These are phyloP conservation scores for Phoxinus phoxinus DNA, from an alignment of 2,113 vertebrate species.

Conservation along the genomic window DNA sequence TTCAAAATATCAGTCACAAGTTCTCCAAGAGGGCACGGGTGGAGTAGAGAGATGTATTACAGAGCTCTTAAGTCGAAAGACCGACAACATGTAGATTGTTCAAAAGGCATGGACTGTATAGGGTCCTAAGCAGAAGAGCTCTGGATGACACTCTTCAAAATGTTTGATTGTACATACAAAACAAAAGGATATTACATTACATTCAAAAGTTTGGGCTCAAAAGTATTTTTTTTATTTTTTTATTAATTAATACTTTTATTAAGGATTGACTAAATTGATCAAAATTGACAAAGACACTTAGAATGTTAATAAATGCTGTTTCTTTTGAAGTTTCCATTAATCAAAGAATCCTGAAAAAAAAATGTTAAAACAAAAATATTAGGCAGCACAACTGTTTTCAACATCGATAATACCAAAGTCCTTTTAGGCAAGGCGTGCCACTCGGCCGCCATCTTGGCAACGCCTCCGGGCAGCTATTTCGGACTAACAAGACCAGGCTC, in stretches of 20 bases:
- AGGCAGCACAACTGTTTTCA: background rate
- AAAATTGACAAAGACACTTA: too few relatives aligned
- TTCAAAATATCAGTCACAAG: constrained; percentile 25
- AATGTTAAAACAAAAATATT: background rate
- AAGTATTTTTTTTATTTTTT: too few relatives aligned
- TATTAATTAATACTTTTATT: too few relatives aligned
- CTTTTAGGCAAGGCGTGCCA: too few relatives aligned
- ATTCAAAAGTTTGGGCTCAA: background rate
- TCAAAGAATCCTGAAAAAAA: too few relatives aligned
- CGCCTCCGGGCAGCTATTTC: too few relatives aligned
- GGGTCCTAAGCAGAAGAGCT: background rate
- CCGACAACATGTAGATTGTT: background rate
- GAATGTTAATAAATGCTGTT: too few relatives aligned
- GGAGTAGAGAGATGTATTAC: background rate
- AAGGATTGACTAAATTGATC: too few relatives aligned
- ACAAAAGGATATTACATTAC: background rate
- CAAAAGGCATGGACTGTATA: background rate
- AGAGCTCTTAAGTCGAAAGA: constrained; percentile 15
- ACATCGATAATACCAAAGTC: too few relatives aligned
- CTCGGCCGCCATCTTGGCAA: too few relatives aligned
- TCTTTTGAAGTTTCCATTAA: too few relatives aligned
- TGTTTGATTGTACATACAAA: background rate
- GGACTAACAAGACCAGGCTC: too few relatives aligned
- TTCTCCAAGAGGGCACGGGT: background rate
- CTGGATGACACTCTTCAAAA: background rate